Percentiles rank a stretch among this genome's conserved stretches.
phyloP scores from a whole-genome alignment of 2,888 invertebrate genomes.

The Oegoconia quadripuncta region DNA sequence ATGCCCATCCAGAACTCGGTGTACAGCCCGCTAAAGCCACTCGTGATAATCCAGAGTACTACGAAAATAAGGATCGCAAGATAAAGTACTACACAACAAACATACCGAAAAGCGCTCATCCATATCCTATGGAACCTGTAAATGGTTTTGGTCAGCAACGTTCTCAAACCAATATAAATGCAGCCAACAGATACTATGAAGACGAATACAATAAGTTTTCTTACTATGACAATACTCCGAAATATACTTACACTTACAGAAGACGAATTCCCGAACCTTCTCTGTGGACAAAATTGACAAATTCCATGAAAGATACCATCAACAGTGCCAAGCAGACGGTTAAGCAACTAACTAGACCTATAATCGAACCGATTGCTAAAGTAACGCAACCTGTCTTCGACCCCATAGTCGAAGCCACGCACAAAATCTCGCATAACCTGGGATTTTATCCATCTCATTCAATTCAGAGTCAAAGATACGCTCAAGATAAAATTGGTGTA shows the following conservation, averaged over 20 bases:
- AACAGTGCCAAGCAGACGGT: constrained; percentile 85
- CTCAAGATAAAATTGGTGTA: constrained; percentile 83
- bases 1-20: constrained; percentile 89
- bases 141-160: constrained; percentile 64
- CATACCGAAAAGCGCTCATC: constrained; percentile 77
- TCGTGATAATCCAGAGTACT: constrained; percentile 54
- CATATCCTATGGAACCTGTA: constrained; percentile 76
- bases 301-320: constrained; percentile 85
- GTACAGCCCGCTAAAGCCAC: constrained; percentile 85
- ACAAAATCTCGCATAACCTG: constrained; percentile 87
- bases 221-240: constrained; percentile 73
- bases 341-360: constrained; percentile 81
- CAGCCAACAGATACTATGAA: constrained; percentile 66
- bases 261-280: constrained; percentile 81
- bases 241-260: constrained; percentile 80
- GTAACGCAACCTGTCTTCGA: constrained; percentile 83
- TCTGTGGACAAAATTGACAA: constrained; percentile 86
- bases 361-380: constrained; percentile 78
- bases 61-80: constrained; percentile 55
- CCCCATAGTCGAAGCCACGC: constrained; percentile 87
- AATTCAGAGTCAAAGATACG: constrained; percentile 65
- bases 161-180: constrained; percentile 61
- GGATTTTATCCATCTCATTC: constrained; percentile 79
- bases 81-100: constrained; percentile 72
- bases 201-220: constrained; percentile 74